Evolutionary conservation across 2,888 invertebrate species (phyloP).

Genomic region (Lycophotia porphyrea): DNA sequence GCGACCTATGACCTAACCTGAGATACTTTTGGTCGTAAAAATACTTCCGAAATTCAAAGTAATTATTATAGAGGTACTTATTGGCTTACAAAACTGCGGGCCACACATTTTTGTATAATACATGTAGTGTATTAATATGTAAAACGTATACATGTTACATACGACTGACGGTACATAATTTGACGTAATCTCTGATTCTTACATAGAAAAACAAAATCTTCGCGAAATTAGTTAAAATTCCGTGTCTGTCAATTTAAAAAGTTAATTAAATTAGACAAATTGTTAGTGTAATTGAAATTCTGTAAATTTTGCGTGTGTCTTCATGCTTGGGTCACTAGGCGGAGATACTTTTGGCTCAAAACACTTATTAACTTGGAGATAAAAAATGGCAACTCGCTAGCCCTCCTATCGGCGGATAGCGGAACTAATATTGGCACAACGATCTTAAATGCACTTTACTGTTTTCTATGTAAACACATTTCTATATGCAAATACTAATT

Average conservation of each 20-base stretch:
- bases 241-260: conserved; percentile 77
- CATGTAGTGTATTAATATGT: conserved; percentile 62
- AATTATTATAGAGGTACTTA: conserved; percentile 6
- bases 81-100: conserved; percentile 53
- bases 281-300: conserved; percentile 60
- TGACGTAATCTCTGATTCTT: conserved; percentile 59
- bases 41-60: neutral
- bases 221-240: conserved; percentile 60
- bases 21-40: too few relatives aligned
- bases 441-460: conserved; percentile 28
- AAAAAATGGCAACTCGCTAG: conserved; percentile 10
- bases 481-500: conserved; percentile 5
- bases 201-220: conserved; percentile 33
- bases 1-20: too few relatives aligned
- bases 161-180: conserved; percentile 63
- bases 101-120: conserved; percentile 55
- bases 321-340: conserved; percentile 42
- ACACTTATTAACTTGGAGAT: conserved; percentile 13
- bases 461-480: conserved; percentile 11
- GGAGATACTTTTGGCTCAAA: conserved; percentile 30
- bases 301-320: conserved; percentile 41
- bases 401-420: neutral
- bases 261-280: conserved; percentile 73
- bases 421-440: conserved; percentile 10
- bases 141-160: conserved; percentile 60